phyloP scores from a whole-genome alignment of 53 echinoderm and acorn worm genomes.

The Echinometra lucunter region DNA sequence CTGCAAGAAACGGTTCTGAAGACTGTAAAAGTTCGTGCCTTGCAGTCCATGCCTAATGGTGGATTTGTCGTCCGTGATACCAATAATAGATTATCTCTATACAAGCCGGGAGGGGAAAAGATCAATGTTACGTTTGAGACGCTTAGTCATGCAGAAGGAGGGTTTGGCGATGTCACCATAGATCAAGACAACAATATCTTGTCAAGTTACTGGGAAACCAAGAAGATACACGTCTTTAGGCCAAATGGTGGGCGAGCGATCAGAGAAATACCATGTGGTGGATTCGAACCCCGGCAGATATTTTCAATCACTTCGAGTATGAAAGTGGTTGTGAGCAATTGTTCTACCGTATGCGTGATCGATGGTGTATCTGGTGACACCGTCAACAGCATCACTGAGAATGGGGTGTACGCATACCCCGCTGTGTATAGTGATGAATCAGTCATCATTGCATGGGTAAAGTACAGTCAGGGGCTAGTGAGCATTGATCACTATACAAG shows the following conservation, averaged over 20 bases:
- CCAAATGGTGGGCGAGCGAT: background rate
- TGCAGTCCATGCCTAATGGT: background rate
- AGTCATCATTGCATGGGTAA: conserved; percentile 4
- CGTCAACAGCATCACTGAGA: background rate
- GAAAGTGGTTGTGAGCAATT: background rate
- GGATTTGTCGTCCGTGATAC: background rate
- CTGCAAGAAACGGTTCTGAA: background rate
- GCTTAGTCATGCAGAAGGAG: background rate
- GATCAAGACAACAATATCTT: background rate
- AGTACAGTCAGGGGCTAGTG: background rate
- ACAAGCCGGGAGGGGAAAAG: background rate
- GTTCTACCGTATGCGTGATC: background rate
- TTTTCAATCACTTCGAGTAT: background rate
- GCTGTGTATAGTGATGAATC: background rate
- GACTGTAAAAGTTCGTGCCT: background rate
- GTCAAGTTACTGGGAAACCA: background rate
- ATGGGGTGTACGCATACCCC: background rate
- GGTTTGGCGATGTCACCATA: background rate
- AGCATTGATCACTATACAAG: background rate
- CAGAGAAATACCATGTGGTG: background rate
- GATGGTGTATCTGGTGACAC: conserved; percentile 9
- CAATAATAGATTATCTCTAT: background rate
- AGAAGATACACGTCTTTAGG: background rate
- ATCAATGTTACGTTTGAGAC: background rate
- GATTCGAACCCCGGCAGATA: background rate